These are phyloP conservation scores for Xanthorhoe spadicearia DNA, from an alignment of 2,888 invertebrate species.

Conservation along the genomic window DNA sequence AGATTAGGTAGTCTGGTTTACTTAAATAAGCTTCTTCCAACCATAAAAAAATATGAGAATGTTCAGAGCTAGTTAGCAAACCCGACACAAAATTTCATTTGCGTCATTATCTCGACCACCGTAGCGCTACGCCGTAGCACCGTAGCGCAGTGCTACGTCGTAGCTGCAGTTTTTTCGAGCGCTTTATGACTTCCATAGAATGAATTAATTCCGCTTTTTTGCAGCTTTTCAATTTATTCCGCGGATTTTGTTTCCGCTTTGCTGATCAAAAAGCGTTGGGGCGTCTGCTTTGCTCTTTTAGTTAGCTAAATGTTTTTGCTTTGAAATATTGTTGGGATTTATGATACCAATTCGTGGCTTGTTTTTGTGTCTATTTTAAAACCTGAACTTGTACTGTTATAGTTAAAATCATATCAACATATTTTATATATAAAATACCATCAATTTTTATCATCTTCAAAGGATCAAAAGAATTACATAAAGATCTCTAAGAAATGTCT, in stretches of 20 bases:
- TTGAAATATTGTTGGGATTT: conserved; percentile 22
- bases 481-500: no score
- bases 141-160: conserved; percentile 32
- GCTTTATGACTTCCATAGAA: conserved; percentile 20
- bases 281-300: neutral
- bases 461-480: no score
- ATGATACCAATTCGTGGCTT: neutral
- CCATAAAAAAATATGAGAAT: neutral
- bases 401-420: no score
- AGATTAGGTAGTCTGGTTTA: neutral
- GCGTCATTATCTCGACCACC: conserved; percentile 16
- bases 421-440: no score
- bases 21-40: neutral
- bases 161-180: conserved; percentile 28
- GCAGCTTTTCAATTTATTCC: conserved; percentile 16
- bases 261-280: conserved; percentile 17
- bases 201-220: conserved; percentile 21
- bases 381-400: neutral
- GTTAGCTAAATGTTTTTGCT: conserved; percentile 16
- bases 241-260: conserved; percentile 29
- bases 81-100: conserved; percentile 1
- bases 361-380: neutral
- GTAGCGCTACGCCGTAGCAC: conserved; percentile 29
- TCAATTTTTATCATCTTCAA: no score
- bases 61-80: neutral